Conservation (phyloP, 1,140 invertebrate species). For the Luehdorfia chinensis region DNA sequence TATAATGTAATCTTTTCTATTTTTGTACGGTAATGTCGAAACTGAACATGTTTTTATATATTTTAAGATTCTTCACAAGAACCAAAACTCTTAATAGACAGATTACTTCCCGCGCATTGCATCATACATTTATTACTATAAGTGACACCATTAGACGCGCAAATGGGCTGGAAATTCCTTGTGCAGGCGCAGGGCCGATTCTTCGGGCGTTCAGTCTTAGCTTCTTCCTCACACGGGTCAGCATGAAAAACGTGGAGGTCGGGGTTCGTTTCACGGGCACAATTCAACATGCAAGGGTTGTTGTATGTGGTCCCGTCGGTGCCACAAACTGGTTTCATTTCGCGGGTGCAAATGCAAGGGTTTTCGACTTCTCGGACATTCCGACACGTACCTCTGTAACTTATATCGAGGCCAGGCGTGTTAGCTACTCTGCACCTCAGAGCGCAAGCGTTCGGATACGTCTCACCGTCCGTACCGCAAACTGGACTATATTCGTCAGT, state of each 20-base stretch:
- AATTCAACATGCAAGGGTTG: conserved; percentile 33
- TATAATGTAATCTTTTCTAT: not conserved
- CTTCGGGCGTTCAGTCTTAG: not conserved
- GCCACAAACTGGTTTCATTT: conserved; percentile 43
- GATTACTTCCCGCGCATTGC: conserved; percentile 29
- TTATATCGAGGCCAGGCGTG: conserved; percentile 27
- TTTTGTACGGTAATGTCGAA: not conserved
- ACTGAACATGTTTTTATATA: too few relatives aligned
- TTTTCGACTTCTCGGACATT: conserved; percentile 12
- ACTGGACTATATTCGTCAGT: conserved; percentile 24
- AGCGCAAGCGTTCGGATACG: conserved; percentile 25
- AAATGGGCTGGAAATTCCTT: conserved; percentile 31
- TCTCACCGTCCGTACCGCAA: conserved; percentile 26
- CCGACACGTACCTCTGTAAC: conserved; percentile 20
- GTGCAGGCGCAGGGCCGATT: conserved; percentile 26
- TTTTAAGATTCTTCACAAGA: conserved; percentile 23
- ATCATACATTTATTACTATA: conserved; percentile 42
- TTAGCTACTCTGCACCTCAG: conserved; percentile 21
- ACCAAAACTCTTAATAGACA: conserved; percentile 21
- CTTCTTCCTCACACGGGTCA: conserved; percentile 19
- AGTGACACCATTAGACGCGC: conserved; percentile 37
- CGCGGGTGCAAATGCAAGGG: conserved; percentile 20
- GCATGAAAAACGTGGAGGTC: conserved; percentile 24
- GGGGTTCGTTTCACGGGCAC: conserved; percentile 17
- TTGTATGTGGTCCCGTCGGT: conserved; percentile 38